Conservation (phyloP, 2,888 invertebrate genomes). For the Pherbina coryleti region DNA sequence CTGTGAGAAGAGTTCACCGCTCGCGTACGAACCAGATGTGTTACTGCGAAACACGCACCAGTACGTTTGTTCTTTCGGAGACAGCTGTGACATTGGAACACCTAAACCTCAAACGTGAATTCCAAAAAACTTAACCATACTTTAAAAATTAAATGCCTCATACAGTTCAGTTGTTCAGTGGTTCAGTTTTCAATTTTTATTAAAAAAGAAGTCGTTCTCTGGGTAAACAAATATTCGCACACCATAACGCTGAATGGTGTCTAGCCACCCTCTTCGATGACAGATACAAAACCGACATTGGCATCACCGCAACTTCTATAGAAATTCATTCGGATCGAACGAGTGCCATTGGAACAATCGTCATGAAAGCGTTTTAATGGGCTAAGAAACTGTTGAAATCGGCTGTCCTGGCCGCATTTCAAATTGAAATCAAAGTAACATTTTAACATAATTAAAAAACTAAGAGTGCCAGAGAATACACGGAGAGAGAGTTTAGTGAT, state of each 20-base stretch:
- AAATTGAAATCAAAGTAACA: no score
- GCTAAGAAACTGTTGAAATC: neutral
- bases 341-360: slow-evolving; percentile 5
- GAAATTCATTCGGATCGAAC: slow-evolving; percentile 18
- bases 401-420: neutral
- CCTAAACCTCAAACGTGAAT: slow-evolving; percentile 64
- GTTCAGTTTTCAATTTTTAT: slow-evolving; percentile 36
- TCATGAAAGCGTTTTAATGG: neutral
- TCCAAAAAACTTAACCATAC: slow-evolving; percentile 39
- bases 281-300: slow-evolving; percentile 50
- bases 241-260: neutral
- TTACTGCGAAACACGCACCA: slow-evolving; percentile 55
- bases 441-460: neutral
- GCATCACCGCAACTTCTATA: neutral
- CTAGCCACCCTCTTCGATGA: neutral
- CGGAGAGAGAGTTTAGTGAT: neutral
- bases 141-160: slow-evolving; percentile 49
- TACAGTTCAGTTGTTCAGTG: slow-evolving; percentile 40
- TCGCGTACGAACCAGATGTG: slow-evolving; percentile 39
- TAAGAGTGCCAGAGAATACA: neutral
- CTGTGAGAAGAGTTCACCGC: slow-evolving; percentile 27
- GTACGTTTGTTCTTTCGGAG: slow-evolving; percentile 46
- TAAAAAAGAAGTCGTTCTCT: slow-evolving; percentile 51
- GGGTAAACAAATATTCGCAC: slow-evolving; percentile 51
- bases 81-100: slow-evolving; percentile 62